Evolutionary conservation across 2,888 invertebrate species (phyloP).

Genomic region (Coleophora deauratella): DNA sequence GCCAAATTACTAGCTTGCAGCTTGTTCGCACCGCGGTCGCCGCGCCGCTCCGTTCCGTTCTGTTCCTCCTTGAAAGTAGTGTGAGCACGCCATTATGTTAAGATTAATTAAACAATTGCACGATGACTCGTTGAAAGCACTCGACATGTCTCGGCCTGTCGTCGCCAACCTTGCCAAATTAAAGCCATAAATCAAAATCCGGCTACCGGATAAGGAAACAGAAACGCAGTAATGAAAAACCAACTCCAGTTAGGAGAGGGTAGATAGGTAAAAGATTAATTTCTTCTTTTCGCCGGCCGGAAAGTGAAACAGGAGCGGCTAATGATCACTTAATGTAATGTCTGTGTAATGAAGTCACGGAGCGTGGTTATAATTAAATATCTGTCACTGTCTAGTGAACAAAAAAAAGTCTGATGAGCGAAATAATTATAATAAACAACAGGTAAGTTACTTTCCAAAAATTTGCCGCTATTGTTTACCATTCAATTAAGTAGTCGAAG

Average conservation of each 20-base stretch:
- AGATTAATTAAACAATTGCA: conserved; percentile 75
- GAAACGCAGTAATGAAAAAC: conserved; percentile 66
- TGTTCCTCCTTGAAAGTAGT: too few species aligned
- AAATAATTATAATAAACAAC: too few species aligned
- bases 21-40: too few species aligned
- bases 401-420: too few species aligned
- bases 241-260: conserved; percentile 39
- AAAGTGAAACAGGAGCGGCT: conserved; percentile 14
- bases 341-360: neutral
- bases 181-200: conserved; percentile 71
- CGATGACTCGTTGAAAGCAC: conserved; percentile 72
- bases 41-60: too few species aligned
- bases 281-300: conserved; percentile 33
- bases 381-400: neutral
- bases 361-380: neutral
- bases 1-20: too few species aligned
- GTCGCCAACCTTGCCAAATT: conserved; percentile 72
- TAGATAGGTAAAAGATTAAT: conserved; percentile 36
- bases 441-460: too few species aligned
- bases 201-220: conserved; percentile 64
- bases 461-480: too few species aligned
- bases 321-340: conserved; percentile 2
- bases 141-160: conserved; percentile 73
- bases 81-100: conserved; percentile 49
- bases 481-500: too few species aligned